phyloP scores from a whole-genome alignment of 2,113 vertebrate genomes.

The Papio anubis region DNA sequence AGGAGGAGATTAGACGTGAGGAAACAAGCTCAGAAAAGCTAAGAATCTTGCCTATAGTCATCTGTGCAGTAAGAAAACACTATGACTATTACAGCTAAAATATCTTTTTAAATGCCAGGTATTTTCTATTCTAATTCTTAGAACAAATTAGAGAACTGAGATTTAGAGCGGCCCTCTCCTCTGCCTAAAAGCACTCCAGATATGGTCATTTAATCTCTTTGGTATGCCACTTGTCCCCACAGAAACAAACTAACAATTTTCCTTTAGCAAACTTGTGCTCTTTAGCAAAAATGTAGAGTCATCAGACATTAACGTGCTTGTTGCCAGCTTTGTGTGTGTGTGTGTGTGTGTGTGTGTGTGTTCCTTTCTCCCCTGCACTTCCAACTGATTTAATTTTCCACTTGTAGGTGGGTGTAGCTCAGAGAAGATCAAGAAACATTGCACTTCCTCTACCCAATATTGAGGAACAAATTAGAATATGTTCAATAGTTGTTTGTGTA shows the following conservation, averaged over 20 bases:
- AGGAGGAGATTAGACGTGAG: neutral
- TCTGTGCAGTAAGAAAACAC: neutral
- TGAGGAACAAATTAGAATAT: neutral
- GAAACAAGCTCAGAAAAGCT: neutral
- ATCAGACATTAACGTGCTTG: neutral
- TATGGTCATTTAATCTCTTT: neutral
- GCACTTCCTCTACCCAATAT: neutral
- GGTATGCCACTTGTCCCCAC: neutral
- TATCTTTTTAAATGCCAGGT: neutral
- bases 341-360: too few relatives aligned
- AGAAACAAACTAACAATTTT: neutral
- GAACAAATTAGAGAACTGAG: neutral
- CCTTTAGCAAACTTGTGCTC: neutral
- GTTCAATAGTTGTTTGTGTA: neutral
- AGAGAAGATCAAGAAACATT: slow-evolving; percentile 26
- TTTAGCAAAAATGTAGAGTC: neutral
- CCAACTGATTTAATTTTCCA: neutral
- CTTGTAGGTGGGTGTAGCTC: neutral
- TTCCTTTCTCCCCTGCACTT: neutral
- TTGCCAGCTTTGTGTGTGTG: neutral
- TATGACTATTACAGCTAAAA: neutral
- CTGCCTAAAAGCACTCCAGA: neutral
- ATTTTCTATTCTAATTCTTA: neutral
- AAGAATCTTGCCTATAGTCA: neutral
- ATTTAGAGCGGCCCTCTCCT: neutral